These are phyloP conservation scores for Dipodomys spectabilis DNA, from an alignment of 2,113 vertebrate genomes.

Conservation along the genomic window DNA sequence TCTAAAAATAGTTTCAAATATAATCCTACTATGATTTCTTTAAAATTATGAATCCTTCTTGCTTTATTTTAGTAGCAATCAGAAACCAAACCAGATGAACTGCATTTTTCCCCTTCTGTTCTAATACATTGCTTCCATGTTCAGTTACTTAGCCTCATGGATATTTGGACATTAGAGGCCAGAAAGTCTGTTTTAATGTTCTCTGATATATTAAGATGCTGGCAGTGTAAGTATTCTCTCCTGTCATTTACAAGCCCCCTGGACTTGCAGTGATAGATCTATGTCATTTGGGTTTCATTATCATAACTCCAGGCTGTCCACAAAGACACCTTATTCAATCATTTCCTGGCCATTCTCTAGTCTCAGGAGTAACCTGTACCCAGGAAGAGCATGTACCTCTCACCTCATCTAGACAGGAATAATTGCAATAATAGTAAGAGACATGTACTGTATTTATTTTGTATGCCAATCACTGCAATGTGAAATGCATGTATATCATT, in stretches of 20 bases:
- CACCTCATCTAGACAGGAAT: constrained; percentile 25
- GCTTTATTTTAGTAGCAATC: not conserved
- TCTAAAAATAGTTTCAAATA: not conserved
- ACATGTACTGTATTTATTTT: not conserved
- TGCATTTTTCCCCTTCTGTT: not conserved
- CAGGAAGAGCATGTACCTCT: not conserved
- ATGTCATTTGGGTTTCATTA: constrained; percentile 50
- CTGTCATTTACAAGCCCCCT: constrained; percentile 29
- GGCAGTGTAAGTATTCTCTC: not conserved
- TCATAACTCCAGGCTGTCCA: not conserved
- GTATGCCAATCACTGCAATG: not conserved
- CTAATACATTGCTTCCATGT: not conserved
- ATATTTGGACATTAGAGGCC: not conserved
- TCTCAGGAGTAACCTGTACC: not conserved
- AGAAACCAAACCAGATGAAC: constrained; percentile 26
- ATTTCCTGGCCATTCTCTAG: constrained; percentile 38
- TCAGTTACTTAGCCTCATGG: not conserved
- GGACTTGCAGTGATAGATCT: constrained; percentile 40
- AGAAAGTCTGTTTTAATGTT: constrained; percentile 38
- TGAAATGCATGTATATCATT: constrained; percentile 1
- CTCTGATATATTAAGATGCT: not conserved
- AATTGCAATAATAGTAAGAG: constrained; percentile 6
- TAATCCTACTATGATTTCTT: constrained; percentile 3
- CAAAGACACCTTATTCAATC: constrained; percentile 42
- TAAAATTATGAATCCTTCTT: not conserved